Evolutionary conservation across 2,888 invertebrate species (phyloP), one percentile per base, ranked within the genome.

Genomic region (Leptogaster cylindrica): DNA sequence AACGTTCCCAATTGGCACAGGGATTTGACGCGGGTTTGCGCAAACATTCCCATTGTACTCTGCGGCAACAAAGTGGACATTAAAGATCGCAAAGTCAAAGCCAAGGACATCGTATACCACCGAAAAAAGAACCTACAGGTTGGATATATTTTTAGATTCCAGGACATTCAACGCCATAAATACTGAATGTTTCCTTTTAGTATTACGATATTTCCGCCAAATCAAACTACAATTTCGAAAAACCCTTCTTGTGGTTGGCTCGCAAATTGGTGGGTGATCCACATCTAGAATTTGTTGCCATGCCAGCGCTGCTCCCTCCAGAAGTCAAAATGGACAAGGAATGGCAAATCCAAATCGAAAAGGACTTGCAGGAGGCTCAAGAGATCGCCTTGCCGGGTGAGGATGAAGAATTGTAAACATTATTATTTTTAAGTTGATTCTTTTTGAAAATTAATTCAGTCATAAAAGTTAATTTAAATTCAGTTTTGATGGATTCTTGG

Each of bases 141-240:
- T n/a, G n/a, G n/a, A n/a, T n/a, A n/a, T n/a, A n/a, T n/a, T n/a
- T n/a, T n/a, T n/a, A n/a, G n/a, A n/a, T n/a, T n/a, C n/a, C n/a
- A n/a, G n/a, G n/a, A n/a, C n/a, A n/a, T n/a, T n/a, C n/a, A n/a
- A n/a, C n/a, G n/a, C n/a, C n/a, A n/a, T n/a, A n/a, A n/a, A n/a
- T n/a, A n/a, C 3, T 20, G 1, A 3, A 18, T 31, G 18, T n/a
- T n/a, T n/a, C n/a, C 81, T 85, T 98, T 72, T 97, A 99, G 96
- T 99, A 99, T 87, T 99, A 99, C 79, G 99, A 99, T 81, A 98
- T 99, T 81, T 97, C 97, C 75, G 99, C 99, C 41, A 99, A 99
- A 83, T 96, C 96, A 76, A 99, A 99, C 84, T 99, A 99, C 87
- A 99, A 99, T 86, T 99, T 99, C 76, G 99, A 99, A 81, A 99